Evolutionary conservation across 2,888 invertebrate genomes (phyloP), one percentile per base, ranked within the genome.

Genomic region (Malacosoma neustria): DNA sequence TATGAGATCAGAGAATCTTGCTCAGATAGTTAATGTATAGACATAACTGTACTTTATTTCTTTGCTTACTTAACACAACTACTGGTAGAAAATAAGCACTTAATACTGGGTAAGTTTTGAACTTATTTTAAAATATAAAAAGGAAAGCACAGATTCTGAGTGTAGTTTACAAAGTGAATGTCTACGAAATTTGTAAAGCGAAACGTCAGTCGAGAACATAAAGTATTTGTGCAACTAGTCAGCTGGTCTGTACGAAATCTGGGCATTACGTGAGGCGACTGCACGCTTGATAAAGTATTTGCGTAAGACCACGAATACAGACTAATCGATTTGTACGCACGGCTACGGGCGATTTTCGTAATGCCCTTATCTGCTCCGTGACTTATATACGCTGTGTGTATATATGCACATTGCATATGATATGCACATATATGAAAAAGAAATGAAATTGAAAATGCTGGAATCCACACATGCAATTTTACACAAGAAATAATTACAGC

Each of bases 241-340:
- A 52, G 54, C 58, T 54, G 61, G 51, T 57, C 45, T 43, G 53
- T 52, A 59, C 57, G 57, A 72, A 72, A 72, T 69, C 59, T 60
- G 52, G 60, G 45, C 51, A 54, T 80, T 80, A 80, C 80, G 80
- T 82, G 80, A 77, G 69, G 68, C 54, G 61, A 57, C 62, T 68
- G 67, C 70, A 75, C 72, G 79, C 71, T 72, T 69, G 70, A 72
- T 75, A 71, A 71, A 69, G 46, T 67, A 62, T 74, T 82, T 81
- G 74, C 80, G 79, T 76, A 82, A 82, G 60, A 66, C 52, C 55
- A 54, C 54, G 57, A 70, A 58, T 67, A 58, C 61, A 64, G 64
- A 67, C 68, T 74, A 81, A 82, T 82, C 80, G 73, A 84, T 84
- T 82, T 72, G 53, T 59, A 73, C 75, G 77, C 77, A 61, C 64